Base-by-base conservation (phyloP, 1,140 invertebrate genomes). In the Lepidurus arcticus region DNA sequence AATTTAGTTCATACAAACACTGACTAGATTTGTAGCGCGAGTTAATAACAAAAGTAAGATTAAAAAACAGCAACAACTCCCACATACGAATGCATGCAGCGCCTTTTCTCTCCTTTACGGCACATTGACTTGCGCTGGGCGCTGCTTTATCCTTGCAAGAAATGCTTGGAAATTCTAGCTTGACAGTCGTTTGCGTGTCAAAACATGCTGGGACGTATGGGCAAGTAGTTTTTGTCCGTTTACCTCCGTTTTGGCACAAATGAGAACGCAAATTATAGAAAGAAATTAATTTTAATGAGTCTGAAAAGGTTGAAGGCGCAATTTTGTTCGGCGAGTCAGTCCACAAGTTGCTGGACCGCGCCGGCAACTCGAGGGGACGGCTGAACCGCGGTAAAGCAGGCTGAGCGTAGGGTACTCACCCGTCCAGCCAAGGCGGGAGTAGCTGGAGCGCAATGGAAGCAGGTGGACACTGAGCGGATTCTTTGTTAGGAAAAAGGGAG, bases 381-480 rank as follows among this genome's bases (percentile, higher is more conserved):
- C 34, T 34, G 34, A 34, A 34, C 34, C 34, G 34, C 34, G 34
- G 34, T 34, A 3, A 2, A 4, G 34, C 34, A 2, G 34, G 2
- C 4, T 34, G 2, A 34, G 34, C 34, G 34, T 4, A 34, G 1
- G 34, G 34, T 34, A 34, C 34, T 34, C 34, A 34, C 34, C 34
- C 0, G 34, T 34, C 34, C 34, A 34, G 34, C 2, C 34, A 34
- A 34, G 34, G 34, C 53, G 53, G 16, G 53, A 65, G 53, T 65
- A 21, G 53, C 34, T 34, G 34, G 34, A 34, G 34, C 34, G 34
- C 9, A 16, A 13, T 65, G 6, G 53, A 16, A 65, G 53, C 53
- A 65, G 53, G 53, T 65, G 53, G 53, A 65, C 53, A 65, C 53
- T 65, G 53, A 21, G 53, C 53, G 53, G 53, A 65, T 65, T 9